Base-by-base conservation (phyloP, 2,888 invertebrate genomes). In the Atherix ibis region DNA sequence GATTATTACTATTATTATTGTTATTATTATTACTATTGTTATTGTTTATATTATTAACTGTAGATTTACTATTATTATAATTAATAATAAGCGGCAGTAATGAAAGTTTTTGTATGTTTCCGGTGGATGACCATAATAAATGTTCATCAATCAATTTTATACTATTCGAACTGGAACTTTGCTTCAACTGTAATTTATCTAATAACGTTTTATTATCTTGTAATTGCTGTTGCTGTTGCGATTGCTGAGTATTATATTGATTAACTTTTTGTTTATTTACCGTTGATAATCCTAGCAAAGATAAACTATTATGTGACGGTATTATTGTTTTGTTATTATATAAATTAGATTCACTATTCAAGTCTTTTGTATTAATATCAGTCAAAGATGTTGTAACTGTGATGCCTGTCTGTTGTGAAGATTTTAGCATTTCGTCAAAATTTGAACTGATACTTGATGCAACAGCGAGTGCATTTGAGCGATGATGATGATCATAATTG, bases 21-120 rank as follows among this genome's bases (percentile, higher is more conserved):
- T 18, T 38, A 26, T 38, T 41, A 31, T 40, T 42, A 34, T 42
- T 44, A 19, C 33, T 40, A 13, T 33, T 31, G 33, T 30, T 34
- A 18, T 27, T 33, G 31, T 16, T 34, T 16, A 32, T 39, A 25
- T 35, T 35, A 27, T 38, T 33, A 37, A 33, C 38, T 18, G 34
- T 29, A 34, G 38, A 38, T 34, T 42, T 36, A 32, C 14, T 34
- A 18, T 35, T 40, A 25, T 36, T 35, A 27, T 38, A 31, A 37
- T 35, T 40, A 14, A 38, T 18, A 18, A 38, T 34, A 26, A 34
- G 36, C 29, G 40, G 38, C 32, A 40, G 40, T 34, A 40, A 31
- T 22, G 15, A 18, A 25, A 22, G 34, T 4, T 19, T 18, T 18
- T 30, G 13, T n/a, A n/a, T n/a, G n/a, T n/a, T n/a, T n/a, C n/a